These are phyloP conservation scores for Melanchra persicariae DNA, from an alignment of 2,888 invertebrate species.

Conservation along the genomic window DNA sequence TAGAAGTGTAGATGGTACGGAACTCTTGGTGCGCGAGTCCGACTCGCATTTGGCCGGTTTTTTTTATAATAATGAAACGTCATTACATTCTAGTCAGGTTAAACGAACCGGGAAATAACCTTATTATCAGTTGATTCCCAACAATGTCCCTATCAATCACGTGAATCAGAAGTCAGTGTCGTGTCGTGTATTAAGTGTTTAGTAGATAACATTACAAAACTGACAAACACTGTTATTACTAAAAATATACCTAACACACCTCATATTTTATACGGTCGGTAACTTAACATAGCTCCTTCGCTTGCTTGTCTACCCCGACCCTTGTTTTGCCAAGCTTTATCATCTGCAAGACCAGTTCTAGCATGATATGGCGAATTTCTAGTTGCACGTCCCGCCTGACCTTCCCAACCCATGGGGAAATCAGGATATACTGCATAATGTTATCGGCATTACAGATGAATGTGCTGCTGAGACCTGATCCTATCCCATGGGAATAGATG, in stretches of 20 bases:
- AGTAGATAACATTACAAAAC: neutral
- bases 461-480: slow-evolving; percentile 24
- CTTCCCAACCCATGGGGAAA: slow-evolving; percentile 46
- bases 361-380: slow-evolving; percentile 44
- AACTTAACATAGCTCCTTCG: too few species aligned
- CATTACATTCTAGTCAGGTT: too few species aligned
- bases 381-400: slow-evolving; percentile 25
- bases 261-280: neutral
- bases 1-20: too few species aligned
- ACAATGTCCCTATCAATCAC: slow-evolving; percentile 33
- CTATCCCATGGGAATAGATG: slow-evolving; percentile 42
- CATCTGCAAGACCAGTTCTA: slow-evolving; percentile 42
- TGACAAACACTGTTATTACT: neutral
- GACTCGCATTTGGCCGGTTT: too few species aligned
- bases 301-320: slow-evolving; percentile 1
- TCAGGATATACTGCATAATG: slow-evolving; percentile 46
- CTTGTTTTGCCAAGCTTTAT: slow-evolving; percentile 25
- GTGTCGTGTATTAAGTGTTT: slow-evolving; percentile 12
- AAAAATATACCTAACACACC: neutral
- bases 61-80: too few species aligned
- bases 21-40: too few species aligned
- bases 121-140: neutral
- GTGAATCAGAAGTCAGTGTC: slow-evolving; percentile 29
- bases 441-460: slow-evolving; percentile 39
- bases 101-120: neutral